Percentiles rank a stretch among this genome's conserved stretches.
phyloP scores from a whole-genome alignment of 2,888 invertebrate species.

The Amphipyra tragopoginis region DNA sequence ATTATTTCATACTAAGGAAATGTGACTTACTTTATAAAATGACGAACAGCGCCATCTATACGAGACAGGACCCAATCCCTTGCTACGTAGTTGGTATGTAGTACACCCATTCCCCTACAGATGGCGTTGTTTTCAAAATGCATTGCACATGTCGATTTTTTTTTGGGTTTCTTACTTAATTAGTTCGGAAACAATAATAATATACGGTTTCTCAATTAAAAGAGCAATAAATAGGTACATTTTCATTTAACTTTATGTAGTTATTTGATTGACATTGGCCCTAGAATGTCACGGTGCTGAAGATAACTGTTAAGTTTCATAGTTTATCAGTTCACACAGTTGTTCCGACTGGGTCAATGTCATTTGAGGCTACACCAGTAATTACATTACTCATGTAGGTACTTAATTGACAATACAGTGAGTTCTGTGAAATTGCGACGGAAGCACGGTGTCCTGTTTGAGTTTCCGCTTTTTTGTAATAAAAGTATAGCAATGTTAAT shows the following conservation, averaged over 20 bases:
- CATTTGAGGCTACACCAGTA: constrained; percentile 25
- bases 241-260: too few species aligned
- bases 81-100: background rate
- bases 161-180: too few species aligned
- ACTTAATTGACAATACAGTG: constrained; percentile 32
- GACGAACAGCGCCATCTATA: constrained; percentile 2
- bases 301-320: constrained; percentile 30
- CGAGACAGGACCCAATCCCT: too few species aligned
- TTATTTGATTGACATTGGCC: constrained; percentile 13
- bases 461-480: constrained; percentile 43
- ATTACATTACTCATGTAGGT: constrained; percentile 31
- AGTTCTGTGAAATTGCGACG: constrained; percentile 30
- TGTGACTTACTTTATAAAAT: too few species aligned
- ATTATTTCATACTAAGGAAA: too few species aligned
- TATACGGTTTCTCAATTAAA: too few species aligned
- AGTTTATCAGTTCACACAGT: constrained; percentile 27
- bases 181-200: too few species aligned
- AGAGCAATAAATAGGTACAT: too few species aligned
- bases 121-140: background rate
- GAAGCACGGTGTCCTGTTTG: constrained; percentile 16
- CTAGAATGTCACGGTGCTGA: constrained; percentile 17
- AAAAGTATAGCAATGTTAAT: background rate
- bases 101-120: background rate
- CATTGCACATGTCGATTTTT: too few species aligned
- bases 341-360: constrained; percentile 24